Conservation (phyloP, 2,888 invertebrate species). For the Hirtodrosophila duncani region DNA sequence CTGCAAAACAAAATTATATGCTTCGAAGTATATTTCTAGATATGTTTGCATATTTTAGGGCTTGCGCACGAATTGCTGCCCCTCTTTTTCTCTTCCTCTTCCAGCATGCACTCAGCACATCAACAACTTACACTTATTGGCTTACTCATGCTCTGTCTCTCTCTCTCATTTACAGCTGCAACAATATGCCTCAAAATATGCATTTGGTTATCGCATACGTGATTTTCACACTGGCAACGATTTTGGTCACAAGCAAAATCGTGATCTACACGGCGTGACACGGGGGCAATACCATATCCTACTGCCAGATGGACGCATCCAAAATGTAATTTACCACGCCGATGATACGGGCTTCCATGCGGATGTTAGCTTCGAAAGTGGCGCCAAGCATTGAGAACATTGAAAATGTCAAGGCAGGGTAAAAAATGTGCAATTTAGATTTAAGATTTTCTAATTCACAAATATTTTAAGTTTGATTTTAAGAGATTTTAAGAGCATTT, state of each 20-base stretch:
- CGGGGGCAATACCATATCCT: conserved; percentile 88
- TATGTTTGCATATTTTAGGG: conserved; percentile 55
- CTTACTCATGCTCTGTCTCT: conserved; percentile 13
- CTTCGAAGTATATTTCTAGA: no score
- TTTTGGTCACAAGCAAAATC: conserved; percentile 87
- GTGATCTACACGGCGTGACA: conserved; percentile 82
- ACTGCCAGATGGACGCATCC: conserved; percentile 88
- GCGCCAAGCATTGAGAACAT: conserved; percentile 40
- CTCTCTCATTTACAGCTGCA: conserved; percentile 79
- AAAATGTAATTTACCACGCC: conserved; percentile 87
- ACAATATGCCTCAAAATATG: conserved; percentile 82
- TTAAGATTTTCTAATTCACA: conserved; percentile 18
- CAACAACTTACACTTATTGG: conserved; percentile 18
- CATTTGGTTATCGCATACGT: conserved; percentile 85
- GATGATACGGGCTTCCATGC: conserved; percentile 89
- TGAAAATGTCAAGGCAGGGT: conserved; percentile 21
- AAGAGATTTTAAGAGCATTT: no score
- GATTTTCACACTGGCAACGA: conserved; percentile 86
- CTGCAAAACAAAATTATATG: no score
- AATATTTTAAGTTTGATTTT: conserved; percentile 1
- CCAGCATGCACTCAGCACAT: conserved; percentile 8
- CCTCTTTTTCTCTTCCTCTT: no score
- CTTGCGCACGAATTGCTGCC: conserved; percentile 44
- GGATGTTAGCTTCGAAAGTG: conserved; percentile 83
- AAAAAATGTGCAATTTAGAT: conserved; percentile 13